Conservation (phyloP, 2,797 vertebrate genomes). For the Echeneis naucrates region DNA sequence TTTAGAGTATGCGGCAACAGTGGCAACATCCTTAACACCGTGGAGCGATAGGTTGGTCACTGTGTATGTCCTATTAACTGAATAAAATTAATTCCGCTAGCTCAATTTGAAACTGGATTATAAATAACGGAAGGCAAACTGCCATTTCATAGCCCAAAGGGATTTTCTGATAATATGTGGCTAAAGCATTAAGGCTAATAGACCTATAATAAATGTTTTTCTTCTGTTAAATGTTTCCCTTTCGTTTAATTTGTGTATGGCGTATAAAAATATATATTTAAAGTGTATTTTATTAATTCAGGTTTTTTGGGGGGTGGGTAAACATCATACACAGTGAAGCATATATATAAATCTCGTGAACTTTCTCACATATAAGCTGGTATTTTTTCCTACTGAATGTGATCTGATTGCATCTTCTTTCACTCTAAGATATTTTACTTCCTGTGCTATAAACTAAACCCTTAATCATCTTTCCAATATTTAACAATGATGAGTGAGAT, state of each 20-base stretch:
- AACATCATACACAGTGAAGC: too few relatives aligned
- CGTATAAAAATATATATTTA: too few relatives aligned
- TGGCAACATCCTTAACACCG: conserved; percentile 22
- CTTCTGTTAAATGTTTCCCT: conserved; percentile 12
- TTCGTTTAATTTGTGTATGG: conserved; percentile 1
- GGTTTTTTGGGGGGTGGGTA: too few relatives aligned
- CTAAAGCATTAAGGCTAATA: conserved; percentile 16
- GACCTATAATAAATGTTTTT: conserved; percentile 34
- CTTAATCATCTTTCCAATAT: conserved; percentile 1
- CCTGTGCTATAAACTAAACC: neutral
- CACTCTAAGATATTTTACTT: conserved; percentile 2
- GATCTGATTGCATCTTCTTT: neutral
- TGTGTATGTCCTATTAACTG: conserved; percentile 15
- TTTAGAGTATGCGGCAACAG: conserved; percentile 13
- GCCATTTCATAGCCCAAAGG: conserved; percentile 1
- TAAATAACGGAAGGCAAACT: conserved; percentile 23
- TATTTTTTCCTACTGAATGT: neutral
- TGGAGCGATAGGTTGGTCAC: neutral
- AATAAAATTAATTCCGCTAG: conserved; percentile 34
- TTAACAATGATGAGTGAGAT: conserved; percentile 11
- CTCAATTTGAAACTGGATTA: conserved; percentile 4
- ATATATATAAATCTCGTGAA: too few relatives aligned
- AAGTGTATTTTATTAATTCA: too few relatives aligned
- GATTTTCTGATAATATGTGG: conserved; percentile 25
- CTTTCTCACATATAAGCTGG: neutral